Conservation (phyloP, 2,113 vertebrate genomes). For the Campylomormyrus tamandua region DNA sequence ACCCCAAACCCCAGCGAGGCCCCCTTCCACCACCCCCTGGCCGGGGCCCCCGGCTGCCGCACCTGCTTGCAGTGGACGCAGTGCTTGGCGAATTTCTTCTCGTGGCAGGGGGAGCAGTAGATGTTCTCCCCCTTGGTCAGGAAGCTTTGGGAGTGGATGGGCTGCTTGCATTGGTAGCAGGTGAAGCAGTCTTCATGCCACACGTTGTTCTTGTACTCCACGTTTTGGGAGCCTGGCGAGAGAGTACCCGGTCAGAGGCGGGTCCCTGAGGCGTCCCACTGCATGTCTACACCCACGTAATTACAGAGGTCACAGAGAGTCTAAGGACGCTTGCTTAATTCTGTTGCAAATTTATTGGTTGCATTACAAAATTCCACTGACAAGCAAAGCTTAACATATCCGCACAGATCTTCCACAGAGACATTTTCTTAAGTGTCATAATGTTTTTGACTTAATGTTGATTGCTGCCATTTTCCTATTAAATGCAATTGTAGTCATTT, state of each 20-base stretch:
- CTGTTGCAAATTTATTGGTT: neutral
- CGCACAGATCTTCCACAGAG: neutral
- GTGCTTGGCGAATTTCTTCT: constrained; percentile 86
- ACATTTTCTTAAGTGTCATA: neutral
- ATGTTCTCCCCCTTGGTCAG: constrained; percentile 81
- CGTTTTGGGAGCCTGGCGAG: constrained; percentile 73
- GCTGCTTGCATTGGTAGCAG: constrained; percentile 80
- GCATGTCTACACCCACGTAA: neutral
- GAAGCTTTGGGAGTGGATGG: constrained; percentile 87
- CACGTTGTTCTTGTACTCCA: constrained; percentile 87
- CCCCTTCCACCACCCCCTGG: neutral
- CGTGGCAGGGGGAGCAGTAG: constrained; percentile 83
- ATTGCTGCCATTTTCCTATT: neutral
- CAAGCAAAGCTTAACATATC: neutral
- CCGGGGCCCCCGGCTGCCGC: neutral
- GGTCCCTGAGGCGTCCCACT: neutral
- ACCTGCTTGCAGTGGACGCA: constrained; percentile 91
- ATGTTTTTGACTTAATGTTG: too few relatives aligned
- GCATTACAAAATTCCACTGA: neutral
- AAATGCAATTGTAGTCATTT: neutral
- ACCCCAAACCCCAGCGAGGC: neutral
- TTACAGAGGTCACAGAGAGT: neutral
- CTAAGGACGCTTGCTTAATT: neutral
- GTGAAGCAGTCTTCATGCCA: constrained; percentile 95
- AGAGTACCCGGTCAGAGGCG: neutral